phyloP scores from a whole-genome alignment of 2,797 vertebrate genomes.

The Coregonus sp. region DNA sequence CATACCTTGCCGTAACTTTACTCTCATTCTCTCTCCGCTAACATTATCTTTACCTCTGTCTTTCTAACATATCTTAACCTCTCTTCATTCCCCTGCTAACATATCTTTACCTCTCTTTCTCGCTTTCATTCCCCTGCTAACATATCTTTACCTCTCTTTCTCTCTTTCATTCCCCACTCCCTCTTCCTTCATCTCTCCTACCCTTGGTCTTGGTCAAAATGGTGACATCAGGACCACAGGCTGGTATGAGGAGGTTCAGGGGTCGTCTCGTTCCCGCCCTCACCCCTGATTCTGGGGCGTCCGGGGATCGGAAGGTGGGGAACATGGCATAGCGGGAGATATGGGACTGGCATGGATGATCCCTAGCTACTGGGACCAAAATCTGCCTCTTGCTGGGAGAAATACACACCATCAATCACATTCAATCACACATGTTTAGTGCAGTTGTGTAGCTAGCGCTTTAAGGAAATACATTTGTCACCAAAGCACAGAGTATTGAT shows the following conservation, averaged over 20 bases:
- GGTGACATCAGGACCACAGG: constrained; percentile 38
- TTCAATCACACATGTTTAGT: too few relatives aligned
- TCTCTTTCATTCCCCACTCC: not conserved
- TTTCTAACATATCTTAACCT: too few relatives aligned
- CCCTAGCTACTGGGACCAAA: constrained; percentile 39
- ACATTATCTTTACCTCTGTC: too few relatives aligned
- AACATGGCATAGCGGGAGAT: constrained; percentile 54
- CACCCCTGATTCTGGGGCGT: constrained; percentile 28
- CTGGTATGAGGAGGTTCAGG: constrained; percentile 52
- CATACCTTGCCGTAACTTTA: too few relatives aligned
- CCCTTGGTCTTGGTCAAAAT: constrained; percentile 61
- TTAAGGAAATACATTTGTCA: not conserved
- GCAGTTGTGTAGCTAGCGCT: not conserved
- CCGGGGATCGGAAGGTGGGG: constrained; percentile 53
- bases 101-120: too few relatives aligned
- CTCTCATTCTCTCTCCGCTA: too few relatives aligned
- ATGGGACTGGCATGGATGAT: constrained; percentile 65
- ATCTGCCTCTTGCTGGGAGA: constrained; percentile 50
- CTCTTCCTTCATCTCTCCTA: constrained; percentile 15
- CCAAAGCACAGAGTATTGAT: not conserved
- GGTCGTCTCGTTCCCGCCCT: constrained; percentile 30
- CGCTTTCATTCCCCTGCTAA: not conserved
- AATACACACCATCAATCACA: not conserved
- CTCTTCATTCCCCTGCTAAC: too few relatives aligned
- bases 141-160: not conserved